Evolutionary conservation across 2,888 invertebrate genomes (phyloP), one percentile per base, ranked within the genome.

Genomic region (Chrysomela aeneicollis): DNA sequence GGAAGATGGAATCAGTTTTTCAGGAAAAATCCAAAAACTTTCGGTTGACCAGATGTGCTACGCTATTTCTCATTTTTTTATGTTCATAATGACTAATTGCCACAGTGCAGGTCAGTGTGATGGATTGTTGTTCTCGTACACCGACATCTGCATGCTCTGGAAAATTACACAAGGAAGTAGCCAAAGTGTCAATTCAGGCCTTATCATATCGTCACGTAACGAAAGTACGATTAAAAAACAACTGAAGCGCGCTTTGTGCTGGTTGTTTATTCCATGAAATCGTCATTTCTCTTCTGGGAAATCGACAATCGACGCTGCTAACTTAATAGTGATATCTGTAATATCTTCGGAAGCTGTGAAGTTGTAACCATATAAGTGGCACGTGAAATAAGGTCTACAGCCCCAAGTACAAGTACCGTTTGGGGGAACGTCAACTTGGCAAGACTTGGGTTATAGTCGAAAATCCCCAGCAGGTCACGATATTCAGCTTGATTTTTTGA

Each of bases 251-350:
- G 59, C 53, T 22, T 21, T 52, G 64, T 53, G 46, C 55, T 18
- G 37, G 30, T 57, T 55, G 66, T 61, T 59, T 62, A 69, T 69
- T 69, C 69, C 37, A 62, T 47, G 66, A 64, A 69, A 69, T 64
- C 66, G 66, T 60, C 69, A 59, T 66, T 64, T 62, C 69, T 66
- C 61, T 62, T 68, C 64, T 55, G 15, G 59, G 68, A 66, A 64
- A 68, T 55, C 61, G 50, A 52, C 35, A 64, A 68, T 55, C 61
- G 50, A 52, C 35, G 61, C 64, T 59, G 42, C 58, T 26, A 46
- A 57, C 57, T 57, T 46, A n/a, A n/a, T 46, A 26, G 47, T 57
- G 21, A 57, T 57, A 22, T 57, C 15, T 30, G 18, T 42, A 55
- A 55, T 57, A 57, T 46, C 57, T 57, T 46, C 57, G 46, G 57